Percentiles rank a stretch among this genome's conserved stretches.
These are phyloP conservation scores for Villa cingulata DNA, from an alignment of 2,888 invertebrate genomes.

Conservation along the genomic window DNA sequence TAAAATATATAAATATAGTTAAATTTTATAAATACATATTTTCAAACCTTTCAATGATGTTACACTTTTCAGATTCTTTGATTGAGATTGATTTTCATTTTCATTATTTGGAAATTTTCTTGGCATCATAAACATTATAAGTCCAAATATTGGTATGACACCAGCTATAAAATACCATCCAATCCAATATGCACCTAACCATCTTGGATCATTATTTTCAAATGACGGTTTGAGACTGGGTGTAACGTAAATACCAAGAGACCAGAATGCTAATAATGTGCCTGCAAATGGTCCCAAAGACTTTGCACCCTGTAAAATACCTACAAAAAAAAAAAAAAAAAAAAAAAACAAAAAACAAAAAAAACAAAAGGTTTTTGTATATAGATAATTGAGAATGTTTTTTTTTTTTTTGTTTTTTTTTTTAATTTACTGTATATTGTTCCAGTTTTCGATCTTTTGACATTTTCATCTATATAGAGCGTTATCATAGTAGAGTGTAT, in stretches of 20 bases:
- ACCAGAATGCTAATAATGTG: constrained; percentile 50
- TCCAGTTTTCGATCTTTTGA: constrained; percentile 60
- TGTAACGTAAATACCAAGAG: constrained; percentile 50
- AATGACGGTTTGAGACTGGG: constrained; percentile 51
- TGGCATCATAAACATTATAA: constrained; percentile 57
- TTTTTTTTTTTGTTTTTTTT: background rate
- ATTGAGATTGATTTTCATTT: background rate
- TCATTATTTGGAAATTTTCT: constrained; percentile 44
- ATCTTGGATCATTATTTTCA: constrained; percentile 52
- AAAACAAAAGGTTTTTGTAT: background rate
- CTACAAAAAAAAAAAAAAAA: constrained; percentile 25
- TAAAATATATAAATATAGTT: background rate
- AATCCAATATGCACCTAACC: constrained; percentile 77
- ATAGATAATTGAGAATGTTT: background rate
- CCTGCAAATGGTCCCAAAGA: constrained; percentile 58
- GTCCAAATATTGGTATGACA: constrained; percentile 43
- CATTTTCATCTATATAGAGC: constrained; percentile 63
- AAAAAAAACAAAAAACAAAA: no score
- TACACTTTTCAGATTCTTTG: constrained; percentile 20
- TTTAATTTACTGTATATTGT: constrained; percentile 46
- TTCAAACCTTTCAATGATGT: constrained; percentile 36
- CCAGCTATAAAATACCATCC: constrained; percentile 55
- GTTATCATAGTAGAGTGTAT: constrained; percentile 55
- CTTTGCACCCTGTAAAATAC: constrained; percentile 51
- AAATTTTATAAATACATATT: constrained; percentile 1